Base-by-base conservation (phyloP, 2,797 vertebrate genomes). In the Thunnus albacares region DNA sequence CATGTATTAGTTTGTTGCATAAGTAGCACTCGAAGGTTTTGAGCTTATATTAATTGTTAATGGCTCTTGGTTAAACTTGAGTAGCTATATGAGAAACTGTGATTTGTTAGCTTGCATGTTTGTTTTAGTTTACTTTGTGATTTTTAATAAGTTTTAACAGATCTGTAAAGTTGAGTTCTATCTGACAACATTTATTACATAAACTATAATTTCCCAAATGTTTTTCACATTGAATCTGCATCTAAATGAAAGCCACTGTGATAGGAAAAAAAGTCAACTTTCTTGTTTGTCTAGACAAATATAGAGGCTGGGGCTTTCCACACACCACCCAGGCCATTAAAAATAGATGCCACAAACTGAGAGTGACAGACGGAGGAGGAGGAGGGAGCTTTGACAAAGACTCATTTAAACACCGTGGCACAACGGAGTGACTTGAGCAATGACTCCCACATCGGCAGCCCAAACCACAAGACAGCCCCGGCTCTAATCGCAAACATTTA, bases 401-500 rank as follows among this genome's bases (percentile, higher is more conserved):
- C 81, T 89, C 76, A 86, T 90, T 93, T 87, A 90, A 93, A 91
- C 51, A 35, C 67, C 0, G 38, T 24, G 2, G 82, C 80, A 76
- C 84, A 81, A 62, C 52, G 15, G 45, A 80, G 81, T 26, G 65
- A 83, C 79, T 84, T 6, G 71, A 83, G 81, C 71, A 35, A 58
- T 1, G 66, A 56, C 81, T 92, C 86, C 84, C 85, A 75, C 84
- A 73, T 73, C 66, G 65, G 72, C 87, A 84, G 71, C 87, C 76
- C 82, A 89, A 90, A 80, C 77, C 91, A 75, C 89, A 83, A 90
- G 79, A 91, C 82, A 81, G 87, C 80, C 56, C 71, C 4, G 20
- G 51, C 88, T 85, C 85, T 92, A 93, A 94, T 93, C 87, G 71
- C 89, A 94, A 94, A 93, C 93, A 94, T 93, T 94, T 93, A 92